Base-by-base conservation (phyloP, 2,888 invertebrate species). In the Theristus sp. region DNA sequence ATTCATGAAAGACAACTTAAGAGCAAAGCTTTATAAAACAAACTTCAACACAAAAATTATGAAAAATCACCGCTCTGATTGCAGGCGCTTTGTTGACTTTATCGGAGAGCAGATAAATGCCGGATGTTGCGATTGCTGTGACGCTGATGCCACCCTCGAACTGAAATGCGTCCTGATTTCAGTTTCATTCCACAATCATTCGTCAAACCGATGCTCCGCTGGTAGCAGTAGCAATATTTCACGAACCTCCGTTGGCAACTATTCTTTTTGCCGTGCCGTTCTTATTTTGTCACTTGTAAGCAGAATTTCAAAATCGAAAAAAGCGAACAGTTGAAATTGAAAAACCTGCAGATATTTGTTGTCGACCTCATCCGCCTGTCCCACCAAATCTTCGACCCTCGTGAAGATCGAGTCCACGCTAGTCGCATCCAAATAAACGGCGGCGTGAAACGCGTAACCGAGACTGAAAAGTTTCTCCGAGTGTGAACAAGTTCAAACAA, bases 311-410 rank as follows among this genome's bases (percentile, higher is more conserved):
- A n/a, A n/a, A n/a, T n/a, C n/a, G n/a, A n/a, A n/a, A n/a, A n/a
- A n/a, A n/a, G n/a, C n/a, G n/a, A n/a, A n/a, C n/a, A n/a, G n/a
- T n/a, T n/a, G n/a, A n/a, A n/a, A n/a, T n/a, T 65, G 30, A 13
- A 64, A 63, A 62, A 78, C 78, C 70, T 78, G 77, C 61, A 78
- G 78, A 68, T 85, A 83, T 69, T 83, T 83, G 76, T 93, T 88
- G 76, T 93, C 88, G 2, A 89, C 85, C 80, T 94, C 93, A 77
- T 96, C 94, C 1, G 93, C 93, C 71, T 93, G 90, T 1, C 87
- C 84, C 62, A 94, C 80, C n/a, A 87, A 85, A 73, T 91, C 89
- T 76, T 91, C 90, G 28, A 91, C 84, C 60, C 87, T 83, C 62
- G 86, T 83, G 54, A 82, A 81, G 54, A 75, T 74, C 57, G 71